Evolutionary conservation across 2,888 invertebrate species (phyloP).

Genomic region (Emmelina monodactyla): DNA sequence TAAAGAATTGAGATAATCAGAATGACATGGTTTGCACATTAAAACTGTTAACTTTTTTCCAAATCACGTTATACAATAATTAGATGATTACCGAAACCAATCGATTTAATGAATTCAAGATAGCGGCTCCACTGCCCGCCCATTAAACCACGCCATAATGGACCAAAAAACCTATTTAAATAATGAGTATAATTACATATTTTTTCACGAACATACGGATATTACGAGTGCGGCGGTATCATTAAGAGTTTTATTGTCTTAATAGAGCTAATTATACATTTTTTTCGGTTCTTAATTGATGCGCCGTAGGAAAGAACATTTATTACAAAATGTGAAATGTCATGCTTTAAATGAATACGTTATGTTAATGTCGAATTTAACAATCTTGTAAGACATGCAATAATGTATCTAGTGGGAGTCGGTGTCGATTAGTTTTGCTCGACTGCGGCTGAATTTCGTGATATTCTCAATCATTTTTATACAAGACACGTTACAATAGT

Average conservation of each 20-base stretch:
- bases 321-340: conserved; percentile 65
- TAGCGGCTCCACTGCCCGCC: conserved; percentile 51
- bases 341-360: conserved; percentile 62
- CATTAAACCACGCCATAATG: conserved; percentile 55
- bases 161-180: conserved; percentile 62
- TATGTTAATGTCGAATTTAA: conserved; percentile 59
- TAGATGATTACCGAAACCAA: conserved; percentile 65
- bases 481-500: conserved; percentile 19
- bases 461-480: conserved; percentile 37
- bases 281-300: conserved; percentile 64
- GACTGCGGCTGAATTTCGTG: conserved; percentile 44
- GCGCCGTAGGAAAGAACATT: conserved; percentile 59
- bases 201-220: conserved; percentile 61
- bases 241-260: conserved; percentile 67
- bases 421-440: conserved; percentile 54
- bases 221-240: conserved; percentile 62
- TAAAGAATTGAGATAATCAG: conserved; percentile 53
- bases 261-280: conserved; percentile 65
- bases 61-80: conserved; percentile 55
- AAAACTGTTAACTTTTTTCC: conserved; percentile 51
- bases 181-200: conserved; percentile 65
- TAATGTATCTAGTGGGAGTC: conserved; percentile 57
- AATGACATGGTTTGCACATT: conserved; percentile 61
- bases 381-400: conserved; percentile 43
- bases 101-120: conserved; percentile 63